These are phyloP conservation scores for Ornithoptera priamus DNA, from an alignment of 2,888 invertebrate species.

Conservation along the genomic window DNA sequence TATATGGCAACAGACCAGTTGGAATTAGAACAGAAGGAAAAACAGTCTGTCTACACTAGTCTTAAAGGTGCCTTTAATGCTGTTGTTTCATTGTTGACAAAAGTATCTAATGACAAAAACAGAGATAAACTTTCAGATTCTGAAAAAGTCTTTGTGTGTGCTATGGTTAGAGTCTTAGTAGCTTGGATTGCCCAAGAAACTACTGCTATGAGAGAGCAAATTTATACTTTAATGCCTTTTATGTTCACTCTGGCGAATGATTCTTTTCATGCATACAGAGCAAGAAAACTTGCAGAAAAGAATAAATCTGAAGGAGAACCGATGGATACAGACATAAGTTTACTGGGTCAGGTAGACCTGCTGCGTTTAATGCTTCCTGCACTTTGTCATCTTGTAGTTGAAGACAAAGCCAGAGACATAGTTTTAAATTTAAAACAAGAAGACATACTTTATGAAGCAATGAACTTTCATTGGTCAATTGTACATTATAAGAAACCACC, in stretches of 20 bases:
- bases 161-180: conserved; percentile 89
- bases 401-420: conserved; percentile 91
- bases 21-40: conserved; percentile 93
- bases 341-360: conserved; percentile 84
- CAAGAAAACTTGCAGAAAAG: conserved; percentile 84
- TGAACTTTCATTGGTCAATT: conserved; percentile 92
- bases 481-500: conserved; percentile 91
- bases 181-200: conserved; percentile 97
- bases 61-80: conserved; percentile 93
- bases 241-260: conserved; percentile 90
- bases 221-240: conserved; percentile 90
- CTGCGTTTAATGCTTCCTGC: conserved; percentile 92
- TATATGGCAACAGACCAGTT: conserved; percentile 90
- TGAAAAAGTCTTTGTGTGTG: conserved; percentile 90
- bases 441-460: conserved; percentile 87
- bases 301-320: conserved; percentile 80
- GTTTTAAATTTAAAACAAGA: conserved; percentile 89
- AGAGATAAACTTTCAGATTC: conserved; percentile 83
- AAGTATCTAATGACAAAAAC: conserved; percentile 87
- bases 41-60: conserved; percentile 93
- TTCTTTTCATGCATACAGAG: conserved; percentile 86
- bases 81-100: conserved; percentile 85
- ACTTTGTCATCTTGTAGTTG: conserved; percentile 93
- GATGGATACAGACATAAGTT: conserved; percentile 65
- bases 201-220: conserved; percentile 90